Conservation (phyloP, 2,888 invertebrate genomes). For the Tetranychus piercei region DNA sequence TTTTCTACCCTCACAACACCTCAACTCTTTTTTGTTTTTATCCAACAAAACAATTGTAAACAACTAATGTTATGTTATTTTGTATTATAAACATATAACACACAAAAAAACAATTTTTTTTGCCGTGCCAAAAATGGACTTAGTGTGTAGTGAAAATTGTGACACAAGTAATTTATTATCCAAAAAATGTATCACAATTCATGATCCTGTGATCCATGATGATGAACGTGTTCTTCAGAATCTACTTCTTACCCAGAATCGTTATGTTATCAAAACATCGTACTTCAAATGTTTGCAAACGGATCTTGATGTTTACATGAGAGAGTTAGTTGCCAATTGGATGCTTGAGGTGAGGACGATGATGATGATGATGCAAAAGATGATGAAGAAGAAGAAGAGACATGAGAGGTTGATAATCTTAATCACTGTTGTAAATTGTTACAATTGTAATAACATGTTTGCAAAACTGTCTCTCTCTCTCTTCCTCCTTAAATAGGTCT, state of each 20-base stretch:
- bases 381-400: neutral
- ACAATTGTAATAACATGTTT: neutral
- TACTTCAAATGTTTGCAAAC: constrained; percentile 43
- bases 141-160: constrained; percentile 18
- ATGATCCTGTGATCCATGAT: constrained; percentile 19
- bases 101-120: no score
- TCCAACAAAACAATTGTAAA: no score
- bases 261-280: constrained; percentile 13
- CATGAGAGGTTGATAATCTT: neutral
- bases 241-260: constrained; percentile 19
- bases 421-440: neutral
- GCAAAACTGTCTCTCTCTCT: neutral
- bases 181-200: neutral
- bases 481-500: constrained; percentile 46
- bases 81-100: no score
- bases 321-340: constrained; percentile 82
- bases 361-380: no score
- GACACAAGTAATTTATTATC: constrained; percentile 14
- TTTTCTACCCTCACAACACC: no score
- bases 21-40: no score
- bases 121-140: constrained; percentile 13
- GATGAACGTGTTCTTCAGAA: constrained; percentile 21
- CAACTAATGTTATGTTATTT: no score
- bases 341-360: constrained; percentile 69
- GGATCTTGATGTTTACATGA: constrained; percentile 73